Percentiles rank a stretch among this genome's conserved stretches.
Evolutionary conservation across 2,888 invertebrate species (phyloP).

Genomic region (Dendrolimus pini): DNA sequence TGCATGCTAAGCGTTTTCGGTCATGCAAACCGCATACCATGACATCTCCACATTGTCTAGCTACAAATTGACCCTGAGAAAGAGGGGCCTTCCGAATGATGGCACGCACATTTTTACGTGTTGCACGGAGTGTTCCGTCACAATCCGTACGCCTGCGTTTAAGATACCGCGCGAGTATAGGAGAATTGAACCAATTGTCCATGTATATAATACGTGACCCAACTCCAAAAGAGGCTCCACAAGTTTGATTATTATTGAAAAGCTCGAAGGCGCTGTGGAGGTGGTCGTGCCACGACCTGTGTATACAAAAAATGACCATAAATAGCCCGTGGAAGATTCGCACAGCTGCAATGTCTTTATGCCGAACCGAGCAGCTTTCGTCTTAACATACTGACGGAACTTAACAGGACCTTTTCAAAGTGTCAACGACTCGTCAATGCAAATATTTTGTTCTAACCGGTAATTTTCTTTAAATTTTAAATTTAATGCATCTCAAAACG

Average conservation of each 20-base stretch:
- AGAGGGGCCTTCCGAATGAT: constrained; percentile 8
- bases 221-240: constrained; percentile 1
- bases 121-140: constrained; percentile 9
- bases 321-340: constrained; percentile 15
- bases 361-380: constrained; percentile 12
- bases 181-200: constrained; percentile 10
- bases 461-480: too few species aligned
- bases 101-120: constrained; percentile 6
- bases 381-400: constrained; percentile 11
- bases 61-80: constrained; percentile 4
- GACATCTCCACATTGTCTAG: too few species aligned
- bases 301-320: constrained; percentile 13
- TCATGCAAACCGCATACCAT: constrained; percentile 1
- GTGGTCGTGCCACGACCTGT: constrained; percentile 5
- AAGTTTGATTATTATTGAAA: not conserved
- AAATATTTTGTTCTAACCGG: too few species aligned
- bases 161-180: constrained; percentile 9
- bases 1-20: constrained; percentile 3
- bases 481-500: too few species aligned
- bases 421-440: constrained; percentile 14
- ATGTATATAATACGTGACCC: constrained; percentile 9
- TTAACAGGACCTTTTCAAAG: constrained; percentile 15
- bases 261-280: constrained; percentile 6
- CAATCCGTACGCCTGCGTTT: constrained; percentile 13
- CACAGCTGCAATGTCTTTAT: constrained; percentile 15